Conservation (phyloP, 2,797 vertebrate species). For the Pangasius mekongensis region DNA sequence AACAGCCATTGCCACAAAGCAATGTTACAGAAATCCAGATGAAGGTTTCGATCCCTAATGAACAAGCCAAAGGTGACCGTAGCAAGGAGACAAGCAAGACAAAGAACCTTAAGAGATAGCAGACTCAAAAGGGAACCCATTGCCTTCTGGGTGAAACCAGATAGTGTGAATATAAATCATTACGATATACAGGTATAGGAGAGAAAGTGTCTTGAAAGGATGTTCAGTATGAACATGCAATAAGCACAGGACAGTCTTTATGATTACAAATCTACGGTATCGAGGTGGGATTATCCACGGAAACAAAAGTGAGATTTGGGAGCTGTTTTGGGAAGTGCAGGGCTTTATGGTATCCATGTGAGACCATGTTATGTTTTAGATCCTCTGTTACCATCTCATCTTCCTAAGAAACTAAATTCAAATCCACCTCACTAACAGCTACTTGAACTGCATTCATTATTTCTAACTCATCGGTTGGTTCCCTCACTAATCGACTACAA, state of each 20-base stretch:
- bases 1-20: not conserved
- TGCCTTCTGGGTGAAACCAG: not conserved
- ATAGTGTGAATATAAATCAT: not conserved
- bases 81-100: not conserved
- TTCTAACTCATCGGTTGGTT: not conserved
- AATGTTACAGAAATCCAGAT: not conserved
- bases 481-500: constrained; percentile 1
- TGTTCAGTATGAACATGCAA: not conserved
- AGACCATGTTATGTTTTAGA: not conserved
- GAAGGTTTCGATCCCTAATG: not conserved
- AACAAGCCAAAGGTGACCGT: not conserved
- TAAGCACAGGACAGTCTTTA: not conserved
- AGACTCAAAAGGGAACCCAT: not conserved
- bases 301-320: not conserved
- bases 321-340: not conserved
- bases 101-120: not conserved
- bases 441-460: not conserved
- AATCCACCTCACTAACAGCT: not conserved
- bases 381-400: not conserved
- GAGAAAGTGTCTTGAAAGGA: not conserved
- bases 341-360: not conserved
- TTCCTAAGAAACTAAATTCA: not conserved
- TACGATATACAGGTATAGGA: not conserved
- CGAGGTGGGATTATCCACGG: not conserved
- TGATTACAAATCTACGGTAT: not conserved